Conservation (phyloP, 2,888 invertebrate genomes). For the Prosopocoilus inquinatus region DNA sequence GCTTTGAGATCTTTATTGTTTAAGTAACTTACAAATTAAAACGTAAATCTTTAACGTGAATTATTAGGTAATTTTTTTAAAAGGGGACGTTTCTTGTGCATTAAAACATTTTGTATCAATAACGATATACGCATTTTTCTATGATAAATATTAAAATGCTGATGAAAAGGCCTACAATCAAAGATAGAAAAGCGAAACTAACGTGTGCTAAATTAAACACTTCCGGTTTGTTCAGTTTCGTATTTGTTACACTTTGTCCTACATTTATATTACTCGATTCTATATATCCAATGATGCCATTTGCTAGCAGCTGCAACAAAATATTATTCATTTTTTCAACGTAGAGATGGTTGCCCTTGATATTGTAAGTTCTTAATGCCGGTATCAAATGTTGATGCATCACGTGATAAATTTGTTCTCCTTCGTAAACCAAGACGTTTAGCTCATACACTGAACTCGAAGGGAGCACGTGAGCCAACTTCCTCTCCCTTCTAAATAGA, state of each 20-base stretch:
- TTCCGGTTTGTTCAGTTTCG: neutral
- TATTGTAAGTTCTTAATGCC: neutral
- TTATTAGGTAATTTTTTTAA: too few species aligned
- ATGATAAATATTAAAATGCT: neutral
- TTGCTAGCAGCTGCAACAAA: neutral
- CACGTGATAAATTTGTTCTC: neutral
- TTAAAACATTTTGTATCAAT: too few species aligned
- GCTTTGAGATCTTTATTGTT: too few species aligned
- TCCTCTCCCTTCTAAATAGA: neutral
- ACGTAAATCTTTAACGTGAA: too few species aligned
- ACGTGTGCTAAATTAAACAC: neutral
- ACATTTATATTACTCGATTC: neutral
- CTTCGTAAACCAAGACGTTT: neutral
- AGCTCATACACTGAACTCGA: neutral
- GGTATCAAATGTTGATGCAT: slow-evolving; percentile 5
- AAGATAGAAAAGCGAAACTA: neutral
- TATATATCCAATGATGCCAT: neutral
- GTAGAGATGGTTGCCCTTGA: neutral
- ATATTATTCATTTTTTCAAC: neutral
- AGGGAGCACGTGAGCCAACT: neutral
- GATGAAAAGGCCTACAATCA: neutral
- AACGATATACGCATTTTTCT: neutral
- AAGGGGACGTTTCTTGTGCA: too few species aligned
- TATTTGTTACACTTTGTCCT: neutral
- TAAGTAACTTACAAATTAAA: too few species aligned